Conservation (phyloP, 1,140 invertebrate species). For the Spodoptera frugiperda region DNA sequence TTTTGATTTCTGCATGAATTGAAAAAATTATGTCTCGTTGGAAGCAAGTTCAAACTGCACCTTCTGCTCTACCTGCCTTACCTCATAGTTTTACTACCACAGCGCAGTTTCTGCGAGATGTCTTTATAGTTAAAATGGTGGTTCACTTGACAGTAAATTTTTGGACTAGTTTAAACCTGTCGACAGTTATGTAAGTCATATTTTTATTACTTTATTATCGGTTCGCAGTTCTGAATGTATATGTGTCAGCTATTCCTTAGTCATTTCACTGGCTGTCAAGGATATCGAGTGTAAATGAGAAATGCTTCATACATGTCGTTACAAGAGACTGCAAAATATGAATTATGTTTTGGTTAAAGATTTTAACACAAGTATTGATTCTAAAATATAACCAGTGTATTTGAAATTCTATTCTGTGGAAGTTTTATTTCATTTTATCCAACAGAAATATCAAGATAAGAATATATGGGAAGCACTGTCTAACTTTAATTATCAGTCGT, state of each 20-base stretch:
- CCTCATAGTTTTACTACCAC: constrained; percentile 17
- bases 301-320: not conserved
- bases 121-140: constrained; percentile 36
- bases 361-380: too few species aligned
- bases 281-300: not conserved
- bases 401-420: too few species aligned
- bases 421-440: too few species aligned
- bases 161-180: constrained; percentile 43
- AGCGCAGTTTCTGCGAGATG: constrained; percentile 15
- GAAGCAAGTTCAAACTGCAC: too few species aligned
- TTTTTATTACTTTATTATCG: constrained; percentile 45
- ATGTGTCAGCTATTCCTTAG: not conserved
- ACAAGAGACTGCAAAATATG: too few species aligned
- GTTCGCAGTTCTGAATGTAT: constrained; percentile 7
- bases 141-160: constrained; percentile 45
- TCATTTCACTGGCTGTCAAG: not conserved
- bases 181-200: constrained; percentile 28
- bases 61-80: not conserved
- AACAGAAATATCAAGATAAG: too few species aligned
- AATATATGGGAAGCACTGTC: too few species aligned
- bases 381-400: too few species aligned
- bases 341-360: too few species aligned
- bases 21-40: too few species aligned
- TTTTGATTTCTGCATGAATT: too few species aligned
- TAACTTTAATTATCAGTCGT: too few species aligned